These are phyloP conservation scores for Drusus annulatus DNA, from an alignment of 1,140 invertebrate genomes.

Conservation along the genomic window DNA sequence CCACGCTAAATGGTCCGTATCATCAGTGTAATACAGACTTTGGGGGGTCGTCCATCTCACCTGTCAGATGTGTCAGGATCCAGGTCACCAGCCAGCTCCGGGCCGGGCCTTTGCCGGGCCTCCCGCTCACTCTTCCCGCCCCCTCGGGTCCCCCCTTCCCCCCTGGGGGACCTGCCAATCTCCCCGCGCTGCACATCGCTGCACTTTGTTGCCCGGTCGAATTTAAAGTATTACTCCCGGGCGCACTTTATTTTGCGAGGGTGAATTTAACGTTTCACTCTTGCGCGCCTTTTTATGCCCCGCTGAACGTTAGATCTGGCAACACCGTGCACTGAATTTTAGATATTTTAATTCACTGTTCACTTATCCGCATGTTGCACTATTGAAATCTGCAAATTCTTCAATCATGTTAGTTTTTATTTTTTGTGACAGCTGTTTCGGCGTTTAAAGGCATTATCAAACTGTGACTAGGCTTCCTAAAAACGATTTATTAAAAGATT, in stretches of 20 bases:
- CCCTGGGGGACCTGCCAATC: background rate
- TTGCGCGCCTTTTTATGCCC: conserved; percentile 11
- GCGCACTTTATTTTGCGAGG: conserved; percentile 10
- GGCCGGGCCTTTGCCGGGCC: too few relatives aligned
- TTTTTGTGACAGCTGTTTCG: too few relatives aligned
- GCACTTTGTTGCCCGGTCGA: conserved; percentile 31
- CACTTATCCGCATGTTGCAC: too few relatives aligned
- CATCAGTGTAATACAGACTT: conserved; percentile 7
- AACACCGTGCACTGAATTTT: conserved; percentile 1
- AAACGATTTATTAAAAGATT: too few relatives aligned
- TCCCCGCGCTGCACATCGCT: conserved; percentile 12
- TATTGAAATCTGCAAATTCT: too few relatives aligned
- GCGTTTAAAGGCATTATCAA: too few relatives aligned
- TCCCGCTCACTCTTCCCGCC: too few relatives aligned
- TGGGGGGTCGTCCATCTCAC: conserved; percentile 40
- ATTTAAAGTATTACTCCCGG: conserved; percentile 20
- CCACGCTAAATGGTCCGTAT: conserved; percentile 20
- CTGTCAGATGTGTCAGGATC: conserved; percentile 38
- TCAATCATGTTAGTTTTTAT: too few relatives aligned
- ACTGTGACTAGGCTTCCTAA: too few relatives aligned
- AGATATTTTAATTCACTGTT: too few relatives aligned
- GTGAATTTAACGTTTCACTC: conserved; percentile 23
- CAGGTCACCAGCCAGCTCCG: conserved; percentile 25
- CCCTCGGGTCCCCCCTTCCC: background rate
- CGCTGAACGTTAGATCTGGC: background rate